Evolutionary conservation across 2,113 vertebrate species (phyloP).

Genomic region (Glaucomys volans): DNA sequence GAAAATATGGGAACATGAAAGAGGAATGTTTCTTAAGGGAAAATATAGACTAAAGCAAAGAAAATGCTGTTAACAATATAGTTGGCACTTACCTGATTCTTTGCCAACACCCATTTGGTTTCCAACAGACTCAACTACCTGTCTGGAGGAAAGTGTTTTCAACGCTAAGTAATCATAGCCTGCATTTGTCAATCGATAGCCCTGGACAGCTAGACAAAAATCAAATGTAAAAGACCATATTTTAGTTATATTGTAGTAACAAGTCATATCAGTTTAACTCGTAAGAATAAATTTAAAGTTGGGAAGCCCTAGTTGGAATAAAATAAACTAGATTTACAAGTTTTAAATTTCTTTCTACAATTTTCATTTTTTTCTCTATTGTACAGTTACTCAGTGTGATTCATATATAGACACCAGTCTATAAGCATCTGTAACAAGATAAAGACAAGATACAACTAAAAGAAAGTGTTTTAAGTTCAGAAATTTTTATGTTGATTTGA

Average conservation of each 20-base stretch:
- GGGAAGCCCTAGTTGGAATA: neutral
- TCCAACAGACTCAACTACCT: slow-evolving; percentile 94
- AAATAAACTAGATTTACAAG: neutral
- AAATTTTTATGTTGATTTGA: slow-evolving; percentile 34
- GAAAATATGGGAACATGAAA: slow-evolving; percentile 49
- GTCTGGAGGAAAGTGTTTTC: slow-evolving; percentile 94
- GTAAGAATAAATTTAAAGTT: neutral
- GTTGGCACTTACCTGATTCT: slow-evolving; percentile 93
- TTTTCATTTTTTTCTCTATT: slow-evolving; percentile 8
- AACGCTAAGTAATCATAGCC: slow-evolving; percentile 98
- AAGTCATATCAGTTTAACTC: neutral
- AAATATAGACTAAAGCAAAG: slow-evolving; percentile 48
- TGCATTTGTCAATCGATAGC: slow-evolving; percentile 94
- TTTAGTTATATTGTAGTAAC: neutral
- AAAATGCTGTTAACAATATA: neutral
- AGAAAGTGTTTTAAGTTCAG: neutral
- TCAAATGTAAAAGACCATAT: slow-evolving; percentile 1
- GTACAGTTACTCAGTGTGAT: neutral
- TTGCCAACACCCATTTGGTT: slow-evolving; percentile 99
- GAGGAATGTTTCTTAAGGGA: slow-evolving; percentile 4
- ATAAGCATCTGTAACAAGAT: neutral
- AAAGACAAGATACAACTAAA: neutral
- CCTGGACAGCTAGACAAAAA: slow-evolving; percentile 92
- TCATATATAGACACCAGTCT: neutral
- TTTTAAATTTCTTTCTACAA: slow-evolving; percentile 31